Evolutionary conservation across 30 jellyfish, hydroid and myxozoan genomes (phyloP), one percentile per base, ranked within the genome.

Genomic region (Hydractinia echinata): DNA sequence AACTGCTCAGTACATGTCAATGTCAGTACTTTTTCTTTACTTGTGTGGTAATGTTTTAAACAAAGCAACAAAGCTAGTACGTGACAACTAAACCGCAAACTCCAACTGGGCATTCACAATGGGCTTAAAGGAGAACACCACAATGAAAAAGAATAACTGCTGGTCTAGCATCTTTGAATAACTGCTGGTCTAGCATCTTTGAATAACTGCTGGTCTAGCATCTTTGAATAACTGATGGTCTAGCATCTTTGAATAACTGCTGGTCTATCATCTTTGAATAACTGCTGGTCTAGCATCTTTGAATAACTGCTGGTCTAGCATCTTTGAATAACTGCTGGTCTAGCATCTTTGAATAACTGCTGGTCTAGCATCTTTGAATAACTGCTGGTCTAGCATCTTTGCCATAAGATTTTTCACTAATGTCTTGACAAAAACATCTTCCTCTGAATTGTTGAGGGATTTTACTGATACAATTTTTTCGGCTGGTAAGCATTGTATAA

Each of bases 31-130:
- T 80, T 61, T 80, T 80, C 74, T 4, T 80, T 16, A 20, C 71
- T 80, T 61, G 15, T 51, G 20, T 61, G 64, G 66, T 30, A 80
- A 58, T 80, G 72, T 68, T 80, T 80, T 55, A 77, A 54, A 54
- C 0, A 64, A 64, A 64, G 74, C 39, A 64, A 64, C 19, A 64
- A n/a, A 6, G 74, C 4, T n/a, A 4, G 19, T 6, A 64, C 16
- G 7, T 64, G 74, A 13, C 74, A 64, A 51, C 74, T 64, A 64
- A 64, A 1, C 74, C 74, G 8, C 74, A n/a, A 64, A 21, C 39
- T 64, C 87, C 87, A 80, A 80, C 83, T 21, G 87, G 87, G 56
- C 87, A 80, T 20, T 80, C 84, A 80, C 83, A 80, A 66, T 0
- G 54, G n/a, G 84, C 83, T 80, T 80, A 61, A 13, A 39, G 61